Conservation (phyloP, 2,797 vertebrate genomes). For the Carapus acus region DNA sequence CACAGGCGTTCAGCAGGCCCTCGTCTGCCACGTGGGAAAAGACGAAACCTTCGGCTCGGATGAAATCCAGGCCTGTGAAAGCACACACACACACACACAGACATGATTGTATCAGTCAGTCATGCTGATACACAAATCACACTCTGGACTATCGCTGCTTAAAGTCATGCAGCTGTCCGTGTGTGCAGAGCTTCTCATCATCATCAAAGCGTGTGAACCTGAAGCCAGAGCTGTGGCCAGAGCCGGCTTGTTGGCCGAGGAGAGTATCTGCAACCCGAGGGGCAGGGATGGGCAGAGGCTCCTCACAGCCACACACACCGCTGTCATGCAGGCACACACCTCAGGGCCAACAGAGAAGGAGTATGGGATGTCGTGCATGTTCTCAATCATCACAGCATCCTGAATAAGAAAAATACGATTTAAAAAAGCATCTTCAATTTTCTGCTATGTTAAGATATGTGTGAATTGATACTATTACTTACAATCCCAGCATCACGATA, state of each 20-base stretch:
- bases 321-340: constrained; percentile 77
- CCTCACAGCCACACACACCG: constrained; percentile 70
- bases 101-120: no score
- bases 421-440: no score
- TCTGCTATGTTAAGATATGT: no score
- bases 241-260: constrained; percentile 77
- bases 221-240: constrained; percentile 80
- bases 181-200: not conserved
- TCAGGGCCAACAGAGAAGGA: constrained; percentile 73
- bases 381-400: constrained; percentile 84
- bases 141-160: no score
- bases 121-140: no score
- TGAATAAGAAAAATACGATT: constrained; percentile 47
- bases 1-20: constrained; percentile 82
- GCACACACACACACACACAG: no score
- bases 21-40: constrained; percentile 81
- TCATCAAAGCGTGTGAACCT: constrained; percentile 72
- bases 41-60: constrained; percentile 79
- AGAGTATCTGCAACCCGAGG: constrained; percentile 79
- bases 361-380: constrained; percentile 88
- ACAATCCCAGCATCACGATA: constrained; percentile 79
- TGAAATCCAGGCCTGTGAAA: constrained; percentile 75
- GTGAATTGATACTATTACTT: constrained; percentile 44
- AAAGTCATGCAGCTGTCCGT: no score
- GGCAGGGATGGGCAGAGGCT: constrained; percentile 65